Evolutionary conservation across 2,113 vertebrate species (phyloP).

Genomic region (Dendropsophus ebraccatus): DNA sequence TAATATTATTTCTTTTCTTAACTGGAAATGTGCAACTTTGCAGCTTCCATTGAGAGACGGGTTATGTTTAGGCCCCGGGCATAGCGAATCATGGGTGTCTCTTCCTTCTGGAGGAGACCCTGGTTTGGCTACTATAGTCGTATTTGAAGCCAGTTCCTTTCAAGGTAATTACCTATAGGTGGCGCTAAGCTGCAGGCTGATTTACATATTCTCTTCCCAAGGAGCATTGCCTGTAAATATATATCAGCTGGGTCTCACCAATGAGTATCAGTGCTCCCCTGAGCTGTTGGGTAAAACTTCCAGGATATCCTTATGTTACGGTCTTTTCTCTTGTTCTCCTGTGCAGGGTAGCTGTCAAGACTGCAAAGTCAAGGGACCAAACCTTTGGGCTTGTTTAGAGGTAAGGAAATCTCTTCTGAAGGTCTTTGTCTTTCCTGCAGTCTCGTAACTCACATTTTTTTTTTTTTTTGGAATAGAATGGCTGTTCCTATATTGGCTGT

Average conservation of each 20-base stretch:
- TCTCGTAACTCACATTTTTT: not conserved
- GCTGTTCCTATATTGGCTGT: conserved; percentile 93
- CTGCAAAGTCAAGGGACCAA: conserved; percentile 94
- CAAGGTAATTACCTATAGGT: too few species aligned
- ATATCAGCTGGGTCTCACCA: too few species aligned
- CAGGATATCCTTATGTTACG: not conserved
- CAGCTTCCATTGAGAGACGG: not conserved
- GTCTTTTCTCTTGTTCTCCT: conserved; percentile 1
- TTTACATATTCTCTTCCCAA: too few species aligned
- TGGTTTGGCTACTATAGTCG: too few species aligned
- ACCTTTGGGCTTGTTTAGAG: conserved; percentile 97
- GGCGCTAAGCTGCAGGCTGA: too few species aligned
- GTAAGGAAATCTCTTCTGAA: conserved; percentile 69
- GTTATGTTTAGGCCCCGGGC: not conserved
- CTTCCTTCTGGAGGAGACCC: too few species aligned
- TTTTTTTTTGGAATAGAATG: conserved; percentile 74
- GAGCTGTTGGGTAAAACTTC: not conserved
- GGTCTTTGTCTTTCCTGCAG: not conserved
- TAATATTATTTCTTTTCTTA: conserved; percentile 38
- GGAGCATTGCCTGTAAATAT: too few species aligned
- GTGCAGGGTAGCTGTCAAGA: conserved; percentile 92
- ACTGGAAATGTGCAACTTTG: conserved; percentile 2
- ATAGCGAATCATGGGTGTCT: not conserved
- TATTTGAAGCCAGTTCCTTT: too few species aligned
- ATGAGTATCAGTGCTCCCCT: too few species aligned